phyloP scores from a whole-genome alignment of 2,113 vertebrate species.

The Nettapus auritus region DNA sequence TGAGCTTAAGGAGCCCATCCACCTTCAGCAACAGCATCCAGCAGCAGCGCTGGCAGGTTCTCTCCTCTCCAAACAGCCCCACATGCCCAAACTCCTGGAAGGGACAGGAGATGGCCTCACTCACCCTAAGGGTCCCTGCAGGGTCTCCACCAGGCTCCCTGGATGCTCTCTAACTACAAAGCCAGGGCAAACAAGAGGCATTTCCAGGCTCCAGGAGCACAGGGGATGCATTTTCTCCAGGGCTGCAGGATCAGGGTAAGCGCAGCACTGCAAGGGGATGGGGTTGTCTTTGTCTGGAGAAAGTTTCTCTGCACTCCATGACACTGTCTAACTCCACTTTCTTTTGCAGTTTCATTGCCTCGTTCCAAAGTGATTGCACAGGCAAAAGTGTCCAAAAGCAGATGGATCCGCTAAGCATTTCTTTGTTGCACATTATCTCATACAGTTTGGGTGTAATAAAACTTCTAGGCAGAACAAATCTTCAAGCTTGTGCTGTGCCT shows the following conservation, averaged over 20 bases:
- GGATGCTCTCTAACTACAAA: not conserved
- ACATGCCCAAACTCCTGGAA: rapidly evolving
- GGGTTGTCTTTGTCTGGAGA: not conserved
- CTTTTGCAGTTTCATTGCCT: not conserved
- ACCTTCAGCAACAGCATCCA: not conserved
- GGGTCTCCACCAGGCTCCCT: no score
- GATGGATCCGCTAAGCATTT: slow-evolving; percentile 51
- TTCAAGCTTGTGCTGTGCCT: slow-evolving; percentile 57
- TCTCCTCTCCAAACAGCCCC: not conserved
- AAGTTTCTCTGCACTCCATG: not conserved
- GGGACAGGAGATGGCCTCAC: not conserved
- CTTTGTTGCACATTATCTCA: slow-evolving; percentile 67
- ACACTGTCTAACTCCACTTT: not conserved
- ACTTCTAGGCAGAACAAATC: slow-evolving; percentile 71
- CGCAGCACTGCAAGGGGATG: not conserved
- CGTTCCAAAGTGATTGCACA: slow-evolving; percentile 30
- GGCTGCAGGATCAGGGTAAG: not conserved
- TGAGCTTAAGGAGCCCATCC: not conserved
- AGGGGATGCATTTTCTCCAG: not conserved
- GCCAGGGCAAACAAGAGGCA: not conserved
- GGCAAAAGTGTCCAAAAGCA: slow-evolving; percentile 51
- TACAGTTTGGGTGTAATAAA: slow-evolving; percentile 70
- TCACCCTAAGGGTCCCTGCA: not conserved
- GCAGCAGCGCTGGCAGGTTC: not conserved
- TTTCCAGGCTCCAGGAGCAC: not conserved